Evolutionary conservation across 2,113 vertebrate species (phyloP).

Genomic region (Cercocebus atys): DNA sequence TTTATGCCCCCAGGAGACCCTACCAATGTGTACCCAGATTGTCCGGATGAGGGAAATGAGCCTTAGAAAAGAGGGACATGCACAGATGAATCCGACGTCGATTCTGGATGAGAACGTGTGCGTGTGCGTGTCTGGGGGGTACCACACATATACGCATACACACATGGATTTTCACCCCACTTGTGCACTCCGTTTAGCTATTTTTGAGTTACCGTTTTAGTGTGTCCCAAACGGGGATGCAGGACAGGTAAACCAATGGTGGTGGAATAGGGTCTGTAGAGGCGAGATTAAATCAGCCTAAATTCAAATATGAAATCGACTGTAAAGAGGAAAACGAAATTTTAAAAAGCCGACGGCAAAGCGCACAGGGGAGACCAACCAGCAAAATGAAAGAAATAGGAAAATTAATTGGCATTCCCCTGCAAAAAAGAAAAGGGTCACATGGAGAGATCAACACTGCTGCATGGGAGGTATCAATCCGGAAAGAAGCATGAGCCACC

Average conservation of each 20-base stretch:
- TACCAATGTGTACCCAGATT: neutral
- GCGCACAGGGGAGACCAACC: neutral
- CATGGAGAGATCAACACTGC: accelerated
- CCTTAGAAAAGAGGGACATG: neutral
- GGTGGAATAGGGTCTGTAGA: neutral
- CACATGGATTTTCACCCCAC: neutral
- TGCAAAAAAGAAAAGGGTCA: neutral
- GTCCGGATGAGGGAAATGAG: neutral
- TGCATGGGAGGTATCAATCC: accelerated
- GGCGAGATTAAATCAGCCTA: neutral
- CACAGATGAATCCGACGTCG: neutral
- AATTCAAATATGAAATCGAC: neutral
- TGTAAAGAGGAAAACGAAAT: constrained; percentile 16
- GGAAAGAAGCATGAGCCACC: too few species aligned
- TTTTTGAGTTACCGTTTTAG: neutral
- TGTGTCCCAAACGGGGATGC: neutral
- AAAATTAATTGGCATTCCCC: neutral
- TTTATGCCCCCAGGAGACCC: neutral
- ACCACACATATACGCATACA: neutral
- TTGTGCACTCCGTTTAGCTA: neutral
- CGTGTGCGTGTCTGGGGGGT: too few species aligned
- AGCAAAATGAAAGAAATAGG: neutral
- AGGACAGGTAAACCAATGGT: neutral
- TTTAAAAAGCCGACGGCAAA: neutral
- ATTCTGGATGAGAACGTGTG: neutral